phyloP scores from a whole-genome alignment of 2,113 vertebrate genomes.

The Entomyzon cyanotis region DNA sequence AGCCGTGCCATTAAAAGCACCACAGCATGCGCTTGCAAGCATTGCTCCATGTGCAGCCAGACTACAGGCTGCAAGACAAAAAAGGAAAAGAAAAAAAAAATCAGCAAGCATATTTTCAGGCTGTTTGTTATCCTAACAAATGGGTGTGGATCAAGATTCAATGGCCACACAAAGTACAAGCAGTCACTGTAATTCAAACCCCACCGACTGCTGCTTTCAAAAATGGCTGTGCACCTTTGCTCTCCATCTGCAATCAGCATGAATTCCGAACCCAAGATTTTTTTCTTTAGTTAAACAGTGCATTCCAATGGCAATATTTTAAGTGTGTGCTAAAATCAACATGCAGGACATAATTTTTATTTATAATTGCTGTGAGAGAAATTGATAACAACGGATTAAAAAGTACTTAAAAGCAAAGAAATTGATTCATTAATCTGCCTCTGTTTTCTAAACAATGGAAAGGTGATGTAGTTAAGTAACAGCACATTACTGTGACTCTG shows the following conservation, averaged over 20 bases:
- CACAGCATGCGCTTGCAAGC: accelerated
- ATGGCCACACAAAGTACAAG: not conserved
- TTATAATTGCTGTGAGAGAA: not conserved
- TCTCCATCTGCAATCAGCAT: not conserved
- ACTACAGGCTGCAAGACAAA: not conserved
- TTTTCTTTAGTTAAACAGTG: not conserved
- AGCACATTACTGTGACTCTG: not conserved
- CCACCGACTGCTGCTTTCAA: not conserved
- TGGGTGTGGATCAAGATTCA: not conserved
- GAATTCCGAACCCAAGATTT: not conserved
- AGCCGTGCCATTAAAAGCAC: not conserved
- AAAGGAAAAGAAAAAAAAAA: not conserved
- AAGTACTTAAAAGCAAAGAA: not conserved
- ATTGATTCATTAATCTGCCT: not conserved
- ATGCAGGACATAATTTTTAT: not conserved
- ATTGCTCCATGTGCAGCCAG: not conserved
- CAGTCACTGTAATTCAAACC: not conserved
- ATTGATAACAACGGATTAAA: not conserved
- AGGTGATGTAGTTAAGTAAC: not conserved
- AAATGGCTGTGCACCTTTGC: not conserved
- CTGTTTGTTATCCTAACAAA: not conserved
- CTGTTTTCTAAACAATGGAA: not conserved
- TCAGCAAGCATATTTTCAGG: not conserved
- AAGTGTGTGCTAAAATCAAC: not conserved
- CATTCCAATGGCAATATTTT: not conserved